These are phyloP conservation scores for Aspidoscelis tigris DNA, from an alignment of 2,113 vertebrate species.

Conservation along the genomic window DNA sequence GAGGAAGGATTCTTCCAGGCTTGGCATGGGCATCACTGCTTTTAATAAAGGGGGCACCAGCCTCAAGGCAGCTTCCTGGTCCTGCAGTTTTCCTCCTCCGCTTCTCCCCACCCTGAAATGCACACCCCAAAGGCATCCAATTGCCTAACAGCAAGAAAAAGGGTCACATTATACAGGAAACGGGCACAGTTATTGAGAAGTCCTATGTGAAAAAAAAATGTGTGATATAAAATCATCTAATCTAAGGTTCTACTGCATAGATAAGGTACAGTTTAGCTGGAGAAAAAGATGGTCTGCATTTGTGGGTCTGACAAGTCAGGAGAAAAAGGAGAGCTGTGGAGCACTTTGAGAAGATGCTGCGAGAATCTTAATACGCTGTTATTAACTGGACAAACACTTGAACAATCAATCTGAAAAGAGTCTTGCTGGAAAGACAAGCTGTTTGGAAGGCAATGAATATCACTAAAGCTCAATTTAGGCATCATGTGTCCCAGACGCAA, in stretches of 20 bases:
- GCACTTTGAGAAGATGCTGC: rapidly evolving
- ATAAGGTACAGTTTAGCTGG: neutral
- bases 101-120: too few species aligned
- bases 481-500: neutral
- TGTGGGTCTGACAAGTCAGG: neutral
- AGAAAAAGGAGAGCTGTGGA: neutral
- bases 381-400: neutral
- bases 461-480: neutral
- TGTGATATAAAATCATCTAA: too few species aligned
- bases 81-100: too few species aligned
- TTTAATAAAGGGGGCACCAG: too few species aligned
- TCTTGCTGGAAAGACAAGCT: neutral
- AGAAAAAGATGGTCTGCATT: conserved; percentile 21
- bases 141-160: neutral
- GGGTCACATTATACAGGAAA: too few species aligned
- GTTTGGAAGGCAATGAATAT: neutral
- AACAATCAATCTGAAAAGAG: neutral
- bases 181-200: neutral
- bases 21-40: too few species aligned
- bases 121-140: too few species aligned
- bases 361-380: neutral
- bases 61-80: too few species aligned
- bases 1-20: too few species aligned
- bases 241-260: too few species aligned
- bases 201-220: too few species aligned